Conservation (phyloP, 2,797 vertebrate genomes). For the Enteromius thamalakanensis region DNA sequence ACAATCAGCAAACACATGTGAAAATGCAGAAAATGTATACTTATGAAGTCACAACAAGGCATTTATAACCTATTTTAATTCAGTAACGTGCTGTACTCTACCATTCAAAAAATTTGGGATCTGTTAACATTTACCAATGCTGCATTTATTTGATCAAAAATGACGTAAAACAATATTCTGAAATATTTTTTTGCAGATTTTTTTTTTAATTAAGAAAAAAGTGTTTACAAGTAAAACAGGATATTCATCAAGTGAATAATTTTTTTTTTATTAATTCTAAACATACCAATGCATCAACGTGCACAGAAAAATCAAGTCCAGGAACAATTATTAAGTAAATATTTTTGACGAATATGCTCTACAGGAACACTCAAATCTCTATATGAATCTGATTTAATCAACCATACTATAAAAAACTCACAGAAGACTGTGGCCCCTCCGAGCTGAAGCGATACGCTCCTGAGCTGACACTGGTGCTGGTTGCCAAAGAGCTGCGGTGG, state of each 20-base stretch:
- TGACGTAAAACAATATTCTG: neutral
- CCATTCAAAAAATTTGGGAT: neutral
- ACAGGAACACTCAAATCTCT: neutral
- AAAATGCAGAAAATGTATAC: neutral
- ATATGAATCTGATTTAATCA: neutral
- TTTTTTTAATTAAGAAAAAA: neutral
- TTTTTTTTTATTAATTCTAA: too few relatives aligned
- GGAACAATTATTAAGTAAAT: neutral
- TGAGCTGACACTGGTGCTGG: constrained; percentile 94
- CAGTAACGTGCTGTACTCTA: neutral
- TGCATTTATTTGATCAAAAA: neutral
- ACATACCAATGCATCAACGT: neutral
- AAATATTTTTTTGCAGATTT: neutral
- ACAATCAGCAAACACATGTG: neutral
- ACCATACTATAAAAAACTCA: constrained; percentile 68
- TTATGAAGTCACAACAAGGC: neutral
- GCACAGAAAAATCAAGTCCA: neutral
- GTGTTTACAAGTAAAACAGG: too few relatives aligned
- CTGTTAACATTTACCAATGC: neutral
- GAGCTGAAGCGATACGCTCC: constrained; percentile 92
- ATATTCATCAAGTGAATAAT: too few relatives aligned
- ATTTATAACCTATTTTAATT: neutral
- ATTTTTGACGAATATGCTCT: neutral
- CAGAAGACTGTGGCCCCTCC: constrained; percentile 94
- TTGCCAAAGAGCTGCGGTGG: constrained; percentile 88